Evolutionary conservation across 2,113 vertebrate genomes (phyloP).

Genomic region (Sinocyclocheilus anshuiensis): DNA sequence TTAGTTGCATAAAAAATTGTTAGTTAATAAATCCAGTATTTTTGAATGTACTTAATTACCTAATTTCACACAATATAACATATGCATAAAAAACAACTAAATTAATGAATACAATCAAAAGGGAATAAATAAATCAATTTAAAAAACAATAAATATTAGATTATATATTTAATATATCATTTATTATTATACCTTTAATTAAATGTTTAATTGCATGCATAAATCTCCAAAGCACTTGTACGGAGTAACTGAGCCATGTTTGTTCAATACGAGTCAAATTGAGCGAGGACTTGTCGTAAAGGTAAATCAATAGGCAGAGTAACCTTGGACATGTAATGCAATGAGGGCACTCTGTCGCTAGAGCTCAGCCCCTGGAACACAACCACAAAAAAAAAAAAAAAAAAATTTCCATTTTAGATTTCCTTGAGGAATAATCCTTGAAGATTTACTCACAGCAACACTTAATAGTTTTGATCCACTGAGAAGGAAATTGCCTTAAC

Average conservation of each 20-base stretch:
- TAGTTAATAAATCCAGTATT: neutral
- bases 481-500: constrained; percentile 57
- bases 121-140: too few relatives aligned
- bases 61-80: neutral
- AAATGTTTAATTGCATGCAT: neutral
- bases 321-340: constrained; percentile 57
- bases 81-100: too few relatives aligned
- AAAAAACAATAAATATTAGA: neutral
- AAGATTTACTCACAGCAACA: constrained; percentile 55
- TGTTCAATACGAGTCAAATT: constrained; percentile 61
- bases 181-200: neutral
- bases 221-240: neutral
- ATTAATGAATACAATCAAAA: too few relatives aligned
- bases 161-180: neutral
- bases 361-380: constrained; percentile 40
- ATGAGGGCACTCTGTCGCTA: constrained; percentile 49
- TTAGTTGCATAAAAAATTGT: neutral
- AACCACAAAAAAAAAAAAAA: constrained; percentile 52
- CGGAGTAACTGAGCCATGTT: constrained; percentile 15
- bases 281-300: constrained; percentile 47
- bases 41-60: neutral
- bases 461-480: constrained; percentile 51
- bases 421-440: constrained; percentile 44
- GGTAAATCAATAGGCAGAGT: constrained; percentile 66
- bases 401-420: constrained; percentile 44